Evolutionary conservation across 2,888 invertebrate genomes (phyloP), one percentile per base, ranked within the genome.

Genomic region (Phymatocera aterrima): DNA sequence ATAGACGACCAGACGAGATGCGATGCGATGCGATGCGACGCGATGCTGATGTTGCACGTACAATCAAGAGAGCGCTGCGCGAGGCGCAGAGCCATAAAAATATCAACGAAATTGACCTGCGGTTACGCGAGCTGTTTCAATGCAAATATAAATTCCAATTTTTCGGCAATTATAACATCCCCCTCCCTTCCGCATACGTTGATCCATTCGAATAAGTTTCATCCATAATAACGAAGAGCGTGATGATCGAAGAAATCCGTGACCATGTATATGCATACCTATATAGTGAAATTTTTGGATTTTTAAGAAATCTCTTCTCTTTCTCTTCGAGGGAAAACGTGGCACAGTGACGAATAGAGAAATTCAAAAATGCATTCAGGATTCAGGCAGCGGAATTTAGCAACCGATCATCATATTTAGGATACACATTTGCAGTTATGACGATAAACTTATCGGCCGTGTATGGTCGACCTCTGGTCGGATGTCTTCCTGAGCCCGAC

Each of bases 41-140:
- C n/a, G n/a, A 37, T 68, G 31, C 12, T 12, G 57, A 21, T 34
- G 34, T 31, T 48, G 48, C 43, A 48, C 31, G 18, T 2, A 72
- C 10, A 51, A 72, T 72, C 48, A 75, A 61, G 4, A 4, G 60
- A 64, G 60, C 60, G 61, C 75, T 34, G 74, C 61, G 37, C n/a
- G 51, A 34, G 15, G n/a, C 12, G 12, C 51, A 18, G 60, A 28
- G 57, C 70, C 48, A 43, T 78, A 78, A 78, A 78, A 75, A 78
- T 78, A 78, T 78, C 78, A 72, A 61, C 74, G 43, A 78, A 78
- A 75, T 75, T 78, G 46, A 3, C 68, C 68, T n/a, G n/a, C n/a
- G n/a, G 68, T 68, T 46, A 68, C 68, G n/a, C n/a, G n/a, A n/a
- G 68, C 40, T 43, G 68, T 68, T 68, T 46, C 40, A 68, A 68